Evolutionary conservation across 1,140 invertebrate species (phyloP), one percentile per base, ranked within the genome.

Genomic region (Caenorhabditis briggsae): DNA sequence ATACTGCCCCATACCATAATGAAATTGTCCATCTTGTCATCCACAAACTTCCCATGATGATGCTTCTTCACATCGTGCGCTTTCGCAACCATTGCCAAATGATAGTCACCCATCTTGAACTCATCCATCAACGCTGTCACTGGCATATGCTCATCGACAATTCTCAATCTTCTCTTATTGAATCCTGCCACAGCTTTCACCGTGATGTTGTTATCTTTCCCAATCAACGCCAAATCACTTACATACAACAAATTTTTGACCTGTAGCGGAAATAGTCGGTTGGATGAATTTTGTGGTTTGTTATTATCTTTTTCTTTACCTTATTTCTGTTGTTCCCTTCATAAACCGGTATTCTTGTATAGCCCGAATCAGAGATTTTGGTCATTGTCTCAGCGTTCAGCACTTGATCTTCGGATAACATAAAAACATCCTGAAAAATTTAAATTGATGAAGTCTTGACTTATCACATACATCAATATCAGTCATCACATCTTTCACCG

Each of bases 211-310:
- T 99, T 97, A 93, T 98, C 97, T 0, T 97, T 96, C 94, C 99
- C 97, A 83, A 99, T 95, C 91, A 99, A 96, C 5, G 97, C 97
- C 89, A 99, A 94, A 94, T 99, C 97, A 93, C 98, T 99, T 85
- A 97, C 97, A 93, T 56, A 78, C 5, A 78, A 33, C 41, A 78
- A 43, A 43, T 53, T 48, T 48, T 86, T 46, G 9, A 86, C 65
- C 84, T 86, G 58, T n/a, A 65, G 11, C 12, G 97, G 0, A 99
- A 93, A 91, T 99, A 94, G n/a, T 96, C 18, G 12, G 23, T n/a
- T n/a, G n/a, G n/a, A n/a, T n/a, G n/a, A n/a, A n/a, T 2, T 61
- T 53, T 11, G 20, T 12, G 12, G 96, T 5, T 97, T 94, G 90
- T 99, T 96, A 92, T 82, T 56, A 20, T 41, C 2, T 43, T 65